Evolutionary conservation across 1,140 invertebrate species (phyloP), one percentile per base, ranked within the genome.

Genomic region (Drosophila auraria): DNA sequence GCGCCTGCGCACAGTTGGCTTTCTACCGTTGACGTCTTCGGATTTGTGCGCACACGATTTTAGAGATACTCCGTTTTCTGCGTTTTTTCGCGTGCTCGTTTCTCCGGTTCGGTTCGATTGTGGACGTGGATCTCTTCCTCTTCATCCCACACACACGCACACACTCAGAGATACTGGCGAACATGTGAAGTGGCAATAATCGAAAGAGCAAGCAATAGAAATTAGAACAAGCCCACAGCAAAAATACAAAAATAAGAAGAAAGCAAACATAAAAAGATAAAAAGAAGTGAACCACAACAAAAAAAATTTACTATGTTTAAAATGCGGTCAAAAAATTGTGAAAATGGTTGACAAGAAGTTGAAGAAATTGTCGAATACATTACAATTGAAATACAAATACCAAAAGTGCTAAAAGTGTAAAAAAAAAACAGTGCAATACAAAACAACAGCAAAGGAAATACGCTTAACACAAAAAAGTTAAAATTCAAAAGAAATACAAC

Each of bases 1-100:
- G 91, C 91, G 91, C 91, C 91, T 90, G 91, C 91, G 91, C 91
- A 92, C 91, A 92, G 91, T 92, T 91, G 87, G 91, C 87, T 92
- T 92, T 92, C 91, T 92, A 92, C 87, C 91, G 80, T 92, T 80
- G 84, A 83, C 84, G 91, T 92, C 89, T 92, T 80, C 91, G 91
- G 91, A 92, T 91, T 92, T 91, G 91, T 92, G 82, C 75, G 83
- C 83, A 68, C 33, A 47, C 54, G n/a, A 44, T 65, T 79, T 82
- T 65, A 78, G 40, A 54, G 72, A 56, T 71, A 42, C 70, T 38
- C 40, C 71, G 72, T 38, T 64, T 59, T 69, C 65, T 58, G 60
- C 65, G 66, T 78, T 64, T 59, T 64, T 76, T 87, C 83, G 83
- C 83, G 83, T 83, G 74, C 53, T 45, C 59, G 59, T 76, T 80